Evolutionary conservation across 2,113 vertebrate genomes (phyloP), one percentile per base, ranked within the genome.

Genomic region (Lepisosteus osseus): DNA sequence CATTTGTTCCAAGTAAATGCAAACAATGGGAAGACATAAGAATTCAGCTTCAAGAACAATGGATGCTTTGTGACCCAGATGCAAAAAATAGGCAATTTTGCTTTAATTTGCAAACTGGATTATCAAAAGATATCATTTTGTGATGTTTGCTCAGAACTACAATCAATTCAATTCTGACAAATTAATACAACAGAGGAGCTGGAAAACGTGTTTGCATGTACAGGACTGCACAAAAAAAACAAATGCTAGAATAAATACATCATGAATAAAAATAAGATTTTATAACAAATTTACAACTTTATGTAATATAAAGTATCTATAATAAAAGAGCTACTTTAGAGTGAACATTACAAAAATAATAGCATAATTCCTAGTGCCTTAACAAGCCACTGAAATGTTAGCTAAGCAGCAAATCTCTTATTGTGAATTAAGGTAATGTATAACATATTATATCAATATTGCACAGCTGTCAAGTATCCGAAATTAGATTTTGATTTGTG

Each of bases 401-500:
- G 72, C 66, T 54, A 64, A 61, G 73, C 70, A 15, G 67, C 68
- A 67, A 71, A 77, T 77, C 80, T 64, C 74, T 57, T 70, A 74
- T 77, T 74, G 76, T 76, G 80, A 87, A 59, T 76, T 89, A 93
- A 89, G 90, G 84, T 86, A 87, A 94, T 90, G 77, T 81, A 82
- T 76, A 81, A 85, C 87, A 91, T 84, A 89, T 76, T 90, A 90
- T 86, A 88, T 94, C 90, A 92, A 83, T 82, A 82, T 81, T 83
- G 81, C 87, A 91, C 90, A 91, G 94, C 82, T 85, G 87, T 91
- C 91, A 91, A 85, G 87, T 83, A 84, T 91, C 84, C 80, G 83
- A 93, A 94, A 96, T 94, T 89, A 95, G 90, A 93, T 94, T 94
- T 93, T 95, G 94, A 96, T 95, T 94, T 96, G 92, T 94, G 89